These are phyloP conservation scores for Tetraodon nigroviridis DNA, from an alignment of 2,113 vertebrate genomes.

Conservation along the genomic window DNA sequence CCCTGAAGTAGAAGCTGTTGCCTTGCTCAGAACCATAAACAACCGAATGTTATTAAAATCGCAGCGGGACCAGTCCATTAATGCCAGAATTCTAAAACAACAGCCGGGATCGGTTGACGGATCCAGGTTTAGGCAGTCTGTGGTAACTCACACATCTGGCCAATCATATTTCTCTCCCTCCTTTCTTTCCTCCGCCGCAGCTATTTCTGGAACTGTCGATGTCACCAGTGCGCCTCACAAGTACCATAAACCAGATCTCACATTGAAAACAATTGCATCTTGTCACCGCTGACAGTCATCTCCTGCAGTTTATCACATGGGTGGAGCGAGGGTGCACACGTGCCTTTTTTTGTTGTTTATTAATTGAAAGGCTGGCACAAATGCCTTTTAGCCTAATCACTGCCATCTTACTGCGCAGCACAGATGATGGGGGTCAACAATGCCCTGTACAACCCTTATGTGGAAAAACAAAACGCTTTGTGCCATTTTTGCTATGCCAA, in stretches of 20 bases:
- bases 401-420: slow-evolving; percentile 39
- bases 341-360: slow-evolving; percentile 59
- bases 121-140: slow-evolving; percentile 1
- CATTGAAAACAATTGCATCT: slow-evolving; percentile 27
- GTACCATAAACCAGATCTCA: slow-evolving; percentile 45
- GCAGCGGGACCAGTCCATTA: not conserved
- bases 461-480: slow-evolving; percentile 38
- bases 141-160: slow-evolving; percentile 26
- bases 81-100: not conserved
- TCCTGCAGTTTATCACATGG: slow-evolving; percentile 6
- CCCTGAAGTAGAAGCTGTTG: not conserved
- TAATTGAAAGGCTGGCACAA: slow-evolving; percentile 58
- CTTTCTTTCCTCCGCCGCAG: slow-evolving; percentile 1
- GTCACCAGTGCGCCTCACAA: slow-evolving; percentile 19
- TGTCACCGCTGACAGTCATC: slow-evolving; percentile 29
- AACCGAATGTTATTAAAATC: not conserved
- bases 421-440: slow-evolving; percentile 34
- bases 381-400: slow-evolving; percentile 62
- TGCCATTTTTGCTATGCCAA: slow-evolving; percentile 33
- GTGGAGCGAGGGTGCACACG: slow-evolving; percentile 1
- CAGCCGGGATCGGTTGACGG: not conserved
- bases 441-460: slow-evolving; percentile 47
- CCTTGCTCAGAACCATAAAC: not conserved
- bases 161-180: slow-evolving; percentile 13
- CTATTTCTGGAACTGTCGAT: slow-evolving; percentile 45